Evolutionary conservation across 2,113 vertebrate species (phyloP), one percentile per base, ranked within the genome.

Genomic region (Sterna hirundo): DNA sequence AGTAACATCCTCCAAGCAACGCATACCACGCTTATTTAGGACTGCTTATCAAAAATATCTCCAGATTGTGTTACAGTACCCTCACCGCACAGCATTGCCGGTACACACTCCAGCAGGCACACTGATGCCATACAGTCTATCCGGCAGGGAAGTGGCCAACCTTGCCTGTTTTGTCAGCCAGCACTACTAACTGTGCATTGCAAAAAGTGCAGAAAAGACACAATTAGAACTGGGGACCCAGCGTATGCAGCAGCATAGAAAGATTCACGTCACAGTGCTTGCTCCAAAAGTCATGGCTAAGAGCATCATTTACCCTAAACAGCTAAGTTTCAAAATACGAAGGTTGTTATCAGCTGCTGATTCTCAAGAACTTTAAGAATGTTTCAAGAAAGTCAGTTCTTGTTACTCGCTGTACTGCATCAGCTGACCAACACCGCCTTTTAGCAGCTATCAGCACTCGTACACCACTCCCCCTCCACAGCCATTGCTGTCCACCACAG

Each of bases 221-320:
- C 32, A 40, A 7, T 20, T n/a, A 68, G 38, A 77, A n/a, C 38
- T 8, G 32, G 34, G 40, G 10, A 64, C 3, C 22, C 15, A 5
- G 12, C 25, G 8, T 6, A 17, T 6, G 21, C 2, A 0, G 38
- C 4, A 2, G 22, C 51, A 40, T 0, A 19, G 34, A 36, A 42
- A 86, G 30, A 10, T 71, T 64, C 10, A 13, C 1, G 5, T 32
- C 20, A 32, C 5, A 15, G 22, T 5, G 8, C 26, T 62, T 44
- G 60, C 44, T 71, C n/a, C 61, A 40, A 27, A 81, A 81, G 21
- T 15, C 32, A 21, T 1, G 7, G 23, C 47, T 17, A 54, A 72
- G 42, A 83, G 27, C 42, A 68, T 16, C 9, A 29, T 38, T 75
- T 52, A 34, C 25, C 17, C 16, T 46, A 15, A 75, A 62, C 11